These are phyloP conservation scores for Pelodiscus sinensis DNA, from an alignment of 2,113 vertebrate genomes.

Conservation along the genomic window DNA sequence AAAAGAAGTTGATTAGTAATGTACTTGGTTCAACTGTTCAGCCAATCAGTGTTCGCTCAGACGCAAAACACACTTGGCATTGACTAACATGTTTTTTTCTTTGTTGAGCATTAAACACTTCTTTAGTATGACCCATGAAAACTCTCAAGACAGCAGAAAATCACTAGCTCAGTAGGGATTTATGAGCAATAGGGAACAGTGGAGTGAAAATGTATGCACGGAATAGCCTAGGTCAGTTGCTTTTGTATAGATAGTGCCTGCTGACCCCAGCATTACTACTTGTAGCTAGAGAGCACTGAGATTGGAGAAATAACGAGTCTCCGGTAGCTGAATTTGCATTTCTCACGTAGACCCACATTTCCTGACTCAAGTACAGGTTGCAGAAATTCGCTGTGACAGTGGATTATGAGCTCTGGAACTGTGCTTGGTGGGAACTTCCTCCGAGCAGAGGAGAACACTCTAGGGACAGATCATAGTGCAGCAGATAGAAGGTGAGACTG, in stretches of 20 bases:
- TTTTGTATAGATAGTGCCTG: accelerated
- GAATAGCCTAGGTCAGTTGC: accelerated
- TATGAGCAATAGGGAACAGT: background rate
- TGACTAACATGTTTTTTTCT: background rate
- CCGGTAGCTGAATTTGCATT: background rate
- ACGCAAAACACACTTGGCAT: background rate
- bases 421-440: background rate
- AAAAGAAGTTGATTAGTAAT: background rate
- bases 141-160: background rate
- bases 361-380: background rate
- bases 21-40: accelerated
- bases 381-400: background rate
- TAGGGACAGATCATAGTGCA: background rate
- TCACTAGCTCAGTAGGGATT: accelerated
- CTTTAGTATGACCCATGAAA: background rate
- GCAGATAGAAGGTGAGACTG: background rate
- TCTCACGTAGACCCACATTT: background rate
- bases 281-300: background rate
- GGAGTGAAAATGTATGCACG: accelerated
- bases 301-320: background rate
- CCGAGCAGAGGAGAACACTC: background rate
- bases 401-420: background rate
- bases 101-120: background rate
- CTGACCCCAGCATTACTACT: background rate
- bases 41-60: background rate